These are phyloP conservation scores for Melanophora roralis DNA, from an alignment of 2,888 invertebrate species.

Conservation along the genomic window DNA sequence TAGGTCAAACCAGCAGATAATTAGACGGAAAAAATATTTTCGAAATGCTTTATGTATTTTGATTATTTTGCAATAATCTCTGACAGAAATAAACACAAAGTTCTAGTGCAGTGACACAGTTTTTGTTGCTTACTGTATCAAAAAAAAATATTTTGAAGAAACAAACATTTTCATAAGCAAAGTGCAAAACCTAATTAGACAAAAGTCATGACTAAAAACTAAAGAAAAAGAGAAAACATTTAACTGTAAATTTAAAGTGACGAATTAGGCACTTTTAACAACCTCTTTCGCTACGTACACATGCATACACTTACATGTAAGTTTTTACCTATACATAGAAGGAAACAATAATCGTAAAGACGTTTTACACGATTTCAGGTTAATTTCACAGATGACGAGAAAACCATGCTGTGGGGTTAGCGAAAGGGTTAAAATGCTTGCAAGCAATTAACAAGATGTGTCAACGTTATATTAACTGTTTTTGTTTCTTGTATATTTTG, in stretches of 20 bases:
- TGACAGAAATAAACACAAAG: slow-evolving; percentile 12
- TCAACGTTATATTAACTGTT: neutral
- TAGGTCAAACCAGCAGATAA: slow-evolving; percentile 5
- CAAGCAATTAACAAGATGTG: neutral
- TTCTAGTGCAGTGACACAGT: slow-evolving; percentile 28
- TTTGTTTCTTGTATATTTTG: neutral
- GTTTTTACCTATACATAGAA: neutral
- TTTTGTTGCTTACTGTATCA: slow-evolving; percentile 13
- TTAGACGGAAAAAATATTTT: neutral
- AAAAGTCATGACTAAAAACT: neutral
- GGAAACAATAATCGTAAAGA: neutral
- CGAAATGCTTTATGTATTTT: slow-evolving; percentile 47
- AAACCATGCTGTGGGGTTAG: neutral
- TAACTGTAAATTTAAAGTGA: slow-evolving; percentile 8
- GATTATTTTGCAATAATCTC: slow-evolving; percentile 49
- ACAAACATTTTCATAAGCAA: no score
- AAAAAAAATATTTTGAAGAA: neutral
- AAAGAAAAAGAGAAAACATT: neutral
- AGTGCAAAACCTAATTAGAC: neutral
- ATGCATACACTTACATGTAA: no score
- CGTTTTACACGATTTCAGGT: neutral
- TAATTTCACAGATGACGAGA: slow-evolving; percentile 14
- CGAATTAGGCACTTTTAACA: slow-evolving; percentile 5
- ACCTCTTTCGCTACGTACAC: neutral
- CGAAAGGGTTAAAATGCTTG: neutral